Percentiles rank a stretch among this genome's conserved stretches.
phyloP scores from a whole-genome alignment of 2,797 vertebrate genomes.

The Argyrosomus regius region DNA sequence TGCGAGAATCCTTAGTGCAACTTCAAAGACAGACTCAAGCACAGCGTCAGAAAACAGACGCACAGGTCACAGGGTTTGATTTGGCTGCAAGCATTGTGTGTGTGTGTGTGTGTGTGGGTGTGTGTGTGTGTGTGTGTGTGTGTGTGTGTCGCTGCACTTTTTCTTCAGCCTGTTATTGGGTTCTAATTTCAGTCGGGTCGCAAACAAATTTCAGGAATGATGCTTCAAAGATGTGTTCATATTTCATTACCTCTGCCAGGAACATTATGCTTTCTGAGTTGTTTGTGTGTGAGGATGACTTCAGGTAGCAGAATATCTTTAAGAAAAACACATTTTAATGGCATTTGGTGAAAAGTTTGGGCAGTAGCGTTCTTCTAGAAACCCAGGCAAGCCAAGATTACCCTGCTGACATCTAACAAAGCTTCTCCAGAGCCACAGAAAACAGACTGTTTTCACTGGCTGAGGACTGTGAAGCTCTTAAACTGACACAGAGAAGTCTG shows the following conservation, averaged over 20 bases:
- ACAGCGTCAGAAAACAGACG: constrained; percentile 51
- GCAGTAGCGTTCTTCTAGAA: neutral
- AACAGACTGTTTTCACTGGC: neutral
- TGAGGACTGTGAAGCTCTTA: neutral
- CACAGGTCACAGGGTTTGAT: constrained; percentile 40
- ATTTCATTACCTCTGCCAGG: neutral
- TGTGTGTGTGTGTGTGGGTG: neutral
- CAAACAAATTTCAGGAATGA: neutral
- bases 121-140: neutral
- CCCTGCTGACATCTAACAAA: neutral
- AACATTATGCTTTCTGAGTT: neutral
- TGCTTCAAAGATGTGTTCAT: neutral
- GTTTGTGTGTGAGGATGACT: neutral
- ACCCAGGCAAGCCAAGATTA: neutral
- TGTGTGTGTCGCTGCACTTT: neutral
- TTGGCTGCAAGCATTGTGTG: constrained; percentile 7
- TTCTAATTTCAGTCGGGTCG: neutral
- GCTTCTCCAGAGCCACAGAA: neutral
- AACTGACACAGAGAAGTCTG: neutral
- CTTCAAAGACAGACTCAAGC: constrained; percentile 63
- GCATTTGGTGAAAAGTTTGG: neutral
- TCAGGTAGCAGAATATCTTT: neutral
- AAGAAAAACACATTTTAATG: neutral
- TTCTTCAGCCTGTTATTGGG: constrained; percentile 20
- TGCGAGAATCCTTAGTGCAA: constrained; percentile 41